These are phyloP conservation scores for Orthosia gracilis DNA, from an alignment of 2,888 invertebrate genomes.

Conservation along the genomic window DNA sequence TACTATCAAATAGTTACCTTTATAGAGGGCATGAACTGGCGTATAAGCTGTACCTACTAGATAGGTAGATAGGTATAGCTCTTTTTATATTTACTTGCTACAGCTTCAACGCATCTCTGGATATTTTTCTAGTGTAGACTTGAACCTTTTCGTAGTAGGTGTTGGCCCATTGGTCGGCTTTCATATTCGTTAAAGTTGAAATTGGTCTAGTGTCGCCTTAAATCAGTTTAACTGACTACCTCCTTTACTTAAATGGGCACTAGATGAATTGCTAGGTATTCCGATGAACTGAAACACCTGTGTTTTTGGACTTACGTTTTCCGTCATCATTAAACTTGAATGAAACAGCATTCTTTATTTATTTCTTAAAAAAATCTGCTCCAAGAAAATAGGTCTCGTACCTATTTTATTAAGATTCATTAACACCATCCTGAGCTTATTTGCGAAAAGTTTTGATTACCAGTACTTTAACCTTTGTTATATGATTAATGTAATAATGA, in stretches of 20 bases:
- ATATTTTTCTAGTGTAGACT: slow-evolving; percentile 4
- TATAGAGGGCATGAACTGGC: neutral
- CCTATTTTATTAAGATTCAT: neutral
- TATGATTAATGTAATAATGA: no score
- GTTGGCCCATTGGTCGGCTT: neutral
- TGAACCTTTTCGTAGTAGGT: no score
- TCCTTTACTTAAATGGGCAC: no score
- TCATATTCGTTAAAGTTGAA: slow-evolving; percentile 14
- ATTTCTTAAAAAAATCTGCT: neutral
- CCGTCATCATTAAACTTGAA: no score
- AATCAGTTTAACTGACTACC: neutral
- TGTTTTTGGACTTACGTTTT: neutral
- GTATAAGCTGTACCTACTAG: neutral
- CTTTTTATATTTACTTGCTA: neutral
- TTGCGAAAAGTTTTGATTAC: no score
- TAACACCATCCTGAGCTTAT: no score
- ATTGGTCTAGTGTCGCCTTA: no score
- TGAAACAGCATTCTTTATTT: no score
- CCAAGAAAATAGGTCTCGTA: neutral
- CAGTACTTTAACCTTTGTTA: no score
- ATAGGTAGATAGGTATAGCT: neutral
- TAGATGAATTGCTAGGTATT: no score
- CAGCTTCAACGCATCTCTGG: neutral
- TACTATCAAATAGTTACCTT: neutral
- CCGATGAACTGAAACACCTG: neutral